Base-by-base conservation (phyloP, 1,140 invertebrate species). In the Apis laboriosa region DNA sequence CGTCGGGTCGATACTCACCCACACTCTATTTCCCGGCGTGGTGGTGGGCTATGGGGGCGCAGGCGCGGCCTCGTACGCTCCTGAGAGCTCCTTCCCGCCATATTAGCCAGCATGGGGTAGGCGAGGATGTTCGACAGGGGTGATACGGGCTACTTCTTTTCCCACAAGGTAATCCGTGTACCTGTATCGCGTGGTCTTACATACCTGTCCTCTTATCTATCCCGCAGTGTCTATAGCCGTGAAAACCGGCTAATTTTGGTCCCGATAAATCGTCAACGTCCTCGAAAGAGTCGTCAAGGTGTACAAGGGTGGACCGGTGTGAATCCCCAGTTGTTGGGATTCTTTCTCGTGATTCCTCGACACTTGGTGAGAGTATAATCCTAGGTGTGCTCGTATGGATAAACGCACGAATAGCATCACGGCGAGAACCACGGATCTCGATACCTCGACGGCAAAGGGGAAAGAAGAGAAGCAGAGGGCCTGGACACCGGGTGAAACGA, bases 51-150 rank as follows among this genome's bases (percentile, higher is more conserved):
- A 55, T 9, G 58, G 63, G 85, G 73, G 87, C 91, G 92, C 91
- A 90, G 78, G 92, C 91, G 90, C 89, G 70, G 83, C 75, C 85
- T 80, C 71, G 88, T 88, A 90, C 81, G 87, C 90, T 89, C 86
- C 84, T 90, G 90, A 90, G 88, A 88, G 87, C 90, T 91, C 90
- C 88, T 94, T 94, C 92, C 93, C 93, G 94, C 93, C 91, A 93
- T 94, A 95, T 96, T 96, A 95, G 90, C 86, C 90, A 89, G 86
- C 91, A 93, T 93, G 92, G 90, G 91, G 89, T 92, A 84, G 86
- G 89, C 88, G 77, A 88, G 84, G 73, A 96, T 96, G 95, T 96
- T 95, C 91, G 95, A 96, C 94, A 95, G 95, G 94, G 95, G 95
- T 94, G 95, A 95, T 90, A 95, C 95, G 89, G 95, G 73, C 63